Evolutionary conservation across 2,113 vertebrate genomes (phyloP).

Genomic region (Romanogobio albipinnatus): DNA sequence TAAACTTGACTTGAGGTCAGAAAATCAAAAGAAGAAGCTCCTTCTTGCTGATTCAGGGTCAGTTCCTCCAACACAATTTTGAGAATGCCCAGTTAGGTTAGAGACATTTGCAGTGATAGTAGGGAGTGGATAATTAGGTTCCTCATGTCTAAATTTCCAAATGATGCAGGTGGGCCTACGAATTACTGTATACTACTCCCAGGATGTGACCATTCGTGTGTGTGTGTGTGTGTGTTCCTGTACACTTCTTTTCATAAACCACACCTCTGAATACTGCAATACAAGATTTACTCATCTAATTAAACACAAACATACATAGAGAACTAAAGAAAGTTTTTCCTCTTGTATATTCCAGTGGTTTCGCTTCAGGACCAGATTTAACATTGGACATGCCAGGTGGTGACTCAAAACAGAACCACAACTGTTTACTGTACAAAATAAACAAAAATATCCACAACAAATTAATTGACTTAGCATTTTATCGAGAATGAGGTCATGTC

Average conservation of each 20-base stretch:
- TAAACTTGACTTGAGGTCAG: slow-evolving; percentile 9
- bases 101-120: background rate
- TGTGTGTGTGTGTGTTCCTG: background rate
- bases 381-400: background rate
- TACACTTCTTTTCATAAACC: background rate
- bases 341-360: background rate
- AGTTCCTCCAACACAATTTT: background rate
- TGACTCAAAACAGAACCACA: background rate
- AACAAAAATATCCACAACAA: background rate
- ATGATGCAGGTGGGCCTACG: background rate
- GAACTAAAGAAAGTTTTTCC: background rate
- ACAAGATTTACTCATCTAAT: slow-evolving; percentile 1
- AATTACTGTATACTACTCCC: background rate
- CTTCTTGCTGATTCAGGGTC: background rate
- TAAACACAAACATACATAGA: background rate
- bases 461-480: background rate
- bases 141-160: background rate
- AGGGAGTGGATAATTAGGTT: slow-evolving; percentile 22
- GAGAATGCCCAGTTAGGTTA: background rate
- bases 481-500: background rate
- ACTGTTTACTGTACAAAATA: background rate
- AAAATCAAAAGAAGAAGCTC: background rate
- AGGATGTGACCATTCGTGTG: background rate
- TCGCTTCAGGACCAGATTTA: background rate
- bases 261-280: background rate